Evolutionary conservation across 2,113 vertebrate genomes (phyloP), one percentile per base, ranked within the genome.

Genomic region (Rynchops niger): DNA sequence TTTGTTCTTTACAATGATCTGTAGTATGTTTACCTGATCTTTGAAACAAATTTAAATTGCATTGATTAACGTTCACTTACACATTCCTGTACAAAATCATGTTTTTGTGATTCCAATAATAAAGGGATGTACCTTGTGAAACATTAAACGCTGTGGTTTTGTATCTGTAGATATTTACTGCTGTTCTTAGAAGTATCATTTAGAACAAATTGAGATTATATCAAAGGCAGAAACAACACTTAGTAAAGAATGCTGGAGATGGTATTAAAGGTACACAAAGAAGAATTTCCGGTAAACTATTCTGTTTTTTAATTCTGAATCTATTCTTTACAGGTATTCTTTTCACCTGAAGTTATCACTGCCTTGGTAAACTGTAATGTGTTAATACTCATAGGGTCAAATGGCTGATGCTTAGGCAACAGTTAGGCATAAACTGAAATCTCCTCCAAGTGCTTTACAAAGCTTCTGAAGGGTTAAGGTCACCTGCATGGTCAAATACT

Each of bases 111-210:
- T 97, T 98, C 98, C 82, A 98, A 93, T 98, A 99, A 99, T 99
- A 99, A 99, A 99, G 98, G 98, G 98, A 99, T 99, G 97, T 99
- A 98, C 97, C 97, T 98, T 98, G 96, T 98, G 97, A 97, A 98
- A 86, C 88, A 95, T 94, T 91, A 97, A 95, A 96, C 80, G 78
- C 56, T 94, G 86, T 97, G 82, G 40, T 87, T 97, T 95, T 76
- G 49, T 95, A 30, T 90, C 59, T 84, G 15, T 84, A 70, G 40
- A 12, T 74, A 18, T 4, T 74, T 65, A 45, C 8, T 53, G 11
- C 2, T 81, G n/a, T 91, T 95, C 42, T 88, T 59, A n/a, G 14
- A 67, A 81, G 55, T 43, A 53, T 9, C 3, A 3, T 79, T 81
- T 65, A 17, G 23, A 82, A 73, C 5, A 80, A 66, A 50, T 9